Conservation (phyloP, 2,113 vertebrate species). For the Chloropsis hardwickii region DNA sequence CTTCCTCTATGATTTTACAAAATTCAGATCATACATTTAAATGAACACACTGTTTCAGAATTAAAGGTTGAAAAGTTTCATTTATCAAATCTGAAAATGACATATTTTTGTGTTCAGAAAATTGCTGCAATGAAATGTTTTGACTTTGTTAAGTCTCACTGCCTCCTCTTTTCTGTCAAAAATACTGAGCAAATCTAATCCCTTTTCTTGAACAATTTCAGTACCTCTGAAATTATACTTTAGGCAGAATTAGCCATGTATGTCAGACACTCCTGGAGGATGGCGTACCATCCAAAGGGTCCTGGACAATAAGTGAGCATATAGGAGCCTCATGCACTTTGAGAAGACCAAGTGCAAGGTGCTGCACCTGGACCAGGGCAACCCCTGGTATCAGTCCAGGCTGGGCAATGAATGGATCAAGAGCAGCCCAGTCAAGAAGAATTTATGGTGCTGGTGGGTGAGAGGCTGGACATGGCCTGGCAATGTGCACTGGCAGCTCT, state of each 20-base stretch:
- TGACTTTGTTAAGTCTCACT: constrained; percentile 10
- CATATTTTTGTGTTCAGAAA: constrained; percentile 15
- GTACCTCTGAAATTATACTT: background rate
- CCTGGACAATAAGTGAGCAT: background rate
- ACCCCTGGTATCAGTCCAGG: background rate
- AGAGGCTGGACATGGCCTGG: background rate
- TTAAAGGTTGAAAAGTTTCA: background rate
- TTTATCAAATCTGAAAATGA: background rate
- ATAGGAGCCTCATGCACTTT: background rate
- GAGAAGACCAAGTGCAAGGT: background rate
- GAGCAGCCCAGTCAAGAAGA: background rate
- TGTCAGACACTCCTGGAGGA: background rate
- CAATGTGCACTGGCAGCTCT: background rate
- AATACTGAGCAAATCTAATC: background rate
- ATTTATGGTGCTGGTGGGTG: background rate
- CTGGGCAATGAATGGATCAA: background rate
- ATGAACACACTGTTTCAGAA: background rate
- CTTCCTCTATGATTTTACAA: background rate
- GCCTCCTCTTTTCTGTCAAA: background rate
- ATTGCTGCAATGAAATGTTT: constrained; percentile 4
- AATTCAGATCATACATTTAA: background rate
- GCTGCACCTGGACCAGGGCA: background rate
- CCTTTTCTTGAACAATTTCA: background rate
- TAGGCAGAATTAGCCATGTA: background rate
- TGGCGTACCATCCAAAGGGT: background rate